These are phyloP conservation scores for Spheniscus humboldti DNA, from an alignment of 2,797 vertebrate species.

Conservation along the genomic window DNA sequence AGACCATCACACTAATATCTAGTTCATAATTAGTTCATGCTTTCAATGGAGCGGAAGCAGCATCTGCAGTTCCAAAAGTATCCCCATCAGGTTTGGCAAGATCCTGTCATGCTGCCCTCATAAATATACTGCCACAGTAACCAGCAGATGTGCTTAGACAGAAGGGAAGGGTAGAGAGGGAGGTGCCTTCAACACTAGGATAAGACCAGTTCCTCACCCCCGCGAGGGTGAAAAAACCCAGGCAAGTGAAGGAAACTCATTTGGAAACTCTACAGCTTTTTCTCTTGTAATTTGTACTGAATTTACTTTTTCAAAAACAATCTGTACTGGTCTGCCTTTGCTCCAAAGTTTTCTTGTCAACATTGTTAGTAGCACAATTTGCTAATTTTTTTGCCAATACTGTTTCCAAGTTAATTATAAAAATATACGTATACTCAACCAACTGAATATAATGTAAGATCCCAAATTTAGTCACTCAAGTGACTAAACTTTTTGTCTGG, in stretches of 20 bases:
- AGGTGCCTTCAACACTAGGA: background rate
- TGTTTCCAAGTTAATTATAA: background rate
- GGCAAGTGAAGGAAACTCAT: background rate
- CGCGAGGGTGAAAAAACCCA: accelerated
- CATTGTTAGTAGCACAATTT: background rate
- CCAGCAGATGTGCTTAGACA: background rate
- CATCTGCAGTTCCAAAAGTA: background rate
- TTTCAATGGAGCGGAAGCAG: background rate
- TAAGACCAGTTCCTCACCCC: background rate
- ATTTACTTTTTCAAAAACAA: background rate
- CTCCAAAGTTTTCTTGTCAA: background rate
- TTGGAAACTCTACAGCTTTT: background rate
- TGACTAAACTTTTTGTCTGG: constrained; percentile 43
- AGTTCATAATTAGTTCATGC: background rate
- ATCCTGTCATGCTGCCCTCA: background rate
- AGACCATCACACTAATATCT: background rate
- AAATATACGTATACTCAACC: background rate
- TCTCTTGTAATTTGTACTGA: background rate
- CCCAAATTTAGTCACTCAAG: constrained; percentile 35
- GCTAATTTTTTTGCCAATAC: background rate
- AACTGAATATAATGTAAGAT: background rate
- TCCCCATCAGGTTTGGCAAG: background rate
- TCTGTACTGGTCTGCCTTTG: background rate
- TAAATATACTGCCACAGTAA: accelerated
- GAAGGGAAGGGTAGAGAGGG: background rate